phyloP scores from a whole-genome alignment of 2,888 invertebrate species.

The Bembecia ichneumoniformis region DNA sequence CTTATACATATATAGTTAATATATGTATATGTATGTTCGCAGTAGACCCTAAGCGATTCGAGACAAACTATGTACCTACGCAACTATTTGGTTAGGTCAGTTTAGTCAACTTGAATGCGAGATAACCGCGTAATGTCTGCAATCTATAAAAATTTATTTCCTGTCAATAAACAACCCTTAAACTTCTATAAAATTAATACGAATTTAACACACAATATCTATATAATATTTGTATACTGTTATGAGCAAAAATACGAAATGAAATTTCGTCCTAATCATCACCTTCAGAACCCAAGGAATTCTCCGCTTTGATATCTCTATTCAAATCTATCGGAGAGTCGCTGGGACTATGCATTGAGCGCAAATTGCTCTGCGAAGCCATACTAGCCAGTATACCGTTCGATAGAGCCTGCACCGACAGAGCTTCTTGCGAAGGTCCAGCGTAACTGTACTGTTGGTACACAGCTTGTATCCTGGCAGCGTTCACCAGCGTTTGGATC shows the following conservation, averaged over 20 bases:
- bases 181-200: conserved; percentile 6
- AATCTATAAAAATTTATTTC: too few species aligned
- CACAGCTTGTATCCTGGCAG: conserved; percentile 60
- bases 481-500: conserved; percentile 61
- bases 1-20: too few species aligned
- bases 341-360: conserved; percentile 37
- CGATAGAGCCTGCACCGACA: conserved; percentile 60
- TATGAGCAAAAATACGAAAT: conserved; percentile 8
- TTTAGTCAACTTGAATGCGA: too few species aligned
- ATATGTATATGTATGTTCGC: too few species aligned
- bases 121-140: too few species aligned
- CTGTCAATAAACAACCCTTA: too few species aligned
- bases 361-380: conserved; percentile 46
- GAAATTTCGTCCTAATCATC: conserved; percentile 37
- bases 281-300: conserved; percentile 49
- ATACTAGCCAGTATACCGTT: conserved; percentile 62
- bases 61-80: too few species aligned
- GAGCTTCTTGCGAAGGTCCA: conserved; percentile 59
- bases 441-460: conserved; percentile 66
- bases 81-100: too few species aligned
- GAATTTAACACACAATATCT: conserved; percentile 14
- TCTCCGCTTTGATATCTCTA: conserved; percentile 50
- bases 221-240: conserved; percentile 4
- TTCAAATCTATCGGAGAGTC: conserved; percentile 57
- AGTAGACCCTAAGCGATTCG: too few species aligned